Evolutionary conservation across 2,797 vertebrate genomes (phyloP).

Genomic region (Paguma larvata): DNA sequence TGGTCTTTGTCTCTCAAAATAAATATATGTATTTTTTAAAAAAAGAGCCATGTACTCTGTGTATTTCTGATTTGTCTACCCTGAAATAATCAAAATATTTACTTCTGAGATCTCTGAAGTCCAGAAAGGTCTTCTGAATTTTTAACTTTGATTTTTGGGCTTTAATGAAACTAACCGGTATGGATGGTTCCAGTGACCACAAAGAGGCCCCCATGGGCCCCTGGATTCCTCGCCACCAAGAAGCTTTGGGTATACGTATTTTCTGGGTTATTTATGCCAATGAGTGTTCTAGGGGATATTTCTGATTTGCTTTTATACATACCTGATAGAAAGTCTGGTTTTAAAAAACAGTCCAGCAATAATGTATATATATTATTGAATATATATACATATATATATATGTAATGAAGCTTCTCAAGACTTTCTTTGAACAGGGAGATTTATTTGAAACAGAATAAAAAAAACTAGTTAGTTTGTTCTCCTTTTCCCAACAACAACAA

Average conservation of each 20-base stretch:
- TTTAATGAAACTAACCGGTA: conserved; percentile 7
- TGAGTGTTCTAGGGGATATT: neutral
- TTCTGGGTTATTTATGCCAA: neutral
- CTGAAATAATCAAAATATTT: conserved; percentile 48
- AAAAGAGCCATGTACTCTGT: neutral
- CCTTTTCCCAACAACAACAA: neutral
- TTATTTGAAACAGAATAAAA: conserved; percentile 55
- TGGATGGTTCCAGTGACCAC: neutral
- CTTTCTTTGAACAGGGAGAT: conserved; percentile 41
- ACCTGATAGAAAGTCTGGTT: neutral
- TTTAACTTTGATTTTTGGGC: neutral
- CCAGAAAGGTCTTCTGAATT: conserved; percentile 35
- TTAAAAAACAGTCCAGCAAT: neutral
- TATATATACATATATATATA: no score
- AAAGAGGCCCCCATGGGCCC: neutral
- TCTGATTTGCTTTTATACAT: conserved; percentile 19
- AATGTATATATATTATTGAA: no score
- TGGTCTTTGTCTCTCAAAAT: no score
- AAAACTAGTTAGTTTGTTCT: conserved; percentile 27
- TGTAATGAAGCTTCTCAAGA: neutral
- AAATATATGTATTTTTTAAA: no score
- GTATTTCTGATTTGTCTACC: conserved; percentile 34
- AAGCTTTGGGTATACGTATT: neutral
- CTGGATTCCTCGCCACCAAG: neutral
- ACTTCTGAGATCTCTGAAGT: conserved; percentile 35